phyloP scores from a whole-genome alignment of 1,140 invertebrate genomes.

The Cataglyphis hispanica region DNA sequence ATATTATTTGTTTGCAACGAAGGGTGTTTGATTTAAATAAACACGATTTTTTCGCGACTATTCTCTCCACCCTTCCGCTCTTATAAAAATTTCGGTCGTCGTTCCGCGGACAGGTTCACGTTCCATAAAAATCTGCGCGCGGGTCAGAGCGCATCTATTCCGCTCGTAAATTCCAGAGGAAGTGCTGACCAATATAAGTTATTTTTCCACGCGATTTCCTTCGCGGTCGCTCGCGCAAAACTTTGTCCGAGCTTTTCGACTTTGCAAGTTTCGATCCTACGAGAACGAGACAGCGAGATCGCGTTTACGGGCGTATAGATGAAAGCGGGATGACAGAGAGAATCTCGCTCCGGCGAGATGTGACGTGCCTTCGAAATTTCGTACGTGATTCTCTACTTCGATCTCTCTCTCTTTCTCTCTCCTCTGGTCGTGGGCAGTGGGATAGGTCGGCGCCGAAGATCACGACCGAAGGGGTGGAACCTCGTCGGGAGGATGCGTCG shows the following conservation, averaged over 20 bases:
- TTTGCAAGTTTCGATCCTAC: conserved; percentile 17
- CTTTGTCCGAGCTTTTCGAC: conserved; percentile 10
- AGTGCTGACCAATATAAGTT: conserved; percentile 30
- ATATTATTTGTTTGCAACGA: background rate
- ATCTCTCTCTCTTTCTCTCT: background rate
- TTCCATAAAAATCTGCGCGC: conserved; percentile 36
- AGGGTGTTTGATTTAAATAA: conserved; percentile 4
- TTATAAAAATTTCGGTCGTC: conserved; percentile 28
- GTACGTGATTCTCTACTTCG: conserved; percentile 20
- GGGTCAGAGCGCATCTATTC: conserved; percentile 21
- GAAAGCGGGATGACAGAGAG: background rate
- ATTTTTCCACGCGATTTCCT: conserved; percentile 10
- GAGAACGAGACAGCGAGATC: conserved; percentile 11
- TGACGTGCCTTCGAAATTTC: conserved; percentile 5
- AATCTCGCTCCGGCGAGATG: background rate
- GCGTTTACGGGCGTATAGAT: conserved; percentile 22
- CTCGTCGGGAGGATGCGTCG: conserved; percentile 54
- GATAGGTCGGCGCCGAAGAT: conserved; percentile 38
- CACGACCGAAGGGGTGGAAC: conserved; percentile 53
- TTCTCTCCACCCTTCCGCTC: background rate
- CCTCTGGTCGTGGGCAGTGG: background rate
- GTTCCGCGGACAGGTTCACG: conserved; percentile 15
- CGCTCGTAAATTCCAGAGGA: conserved; percentile 38
- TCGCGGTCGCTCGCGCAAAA: conserved; percentile 3
- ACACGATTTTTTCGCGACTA: background rate